These are phyloP conservation scores for Zoanthus solanderi DNA, from an alignment of 92 coral and sea anemone genomes.

Conservation along the genomic window DNA sequence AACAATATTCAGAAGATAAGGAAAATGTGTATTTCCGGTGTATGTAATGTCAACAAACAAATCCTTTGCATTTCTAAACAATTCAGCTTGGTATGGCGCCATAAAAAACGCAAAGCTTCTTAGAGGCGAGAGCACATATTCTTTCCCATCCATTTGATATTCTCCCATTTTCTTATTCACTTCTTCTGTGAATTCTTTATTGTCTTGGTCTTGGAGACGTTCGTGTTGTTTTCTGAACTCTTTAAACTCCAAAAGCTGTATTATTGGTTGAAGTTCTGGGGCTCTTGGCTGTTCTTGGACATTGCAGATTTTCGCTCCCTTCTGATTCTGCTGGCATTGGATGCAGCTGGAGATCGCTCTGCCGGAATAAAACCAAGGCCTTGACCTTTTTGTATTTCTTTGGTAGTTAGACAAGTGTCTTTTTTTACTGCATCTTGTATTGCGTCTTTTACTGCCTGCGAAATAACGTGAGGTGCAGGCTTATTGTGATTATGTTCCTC, in stretches of 20 bases:
- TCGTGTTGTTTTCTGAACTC: slow-evolving; percentile 48
- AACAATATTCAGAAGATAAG: slow-evolving; percentile 16
- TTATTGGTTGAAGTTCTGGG: slow-evolving; percentile 52
- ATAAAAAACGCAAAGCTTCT: slow-evolving; percentile 62
- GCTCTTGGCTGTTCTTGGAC: slow-evolving; percentile 11
- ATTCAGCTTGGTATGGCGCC: slow-evolving; percentile 54
- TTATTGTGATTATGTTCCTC: slow-evolving; percentile 44
- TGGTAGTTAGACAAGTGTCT: slow-evolving; percentile 47
- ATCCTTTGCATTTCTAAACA: slow-evolving; percentile 14
- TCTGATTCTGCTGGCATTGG: slow-evolving; percentile 44
- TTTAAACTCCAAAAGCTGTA: slow-evolving; percentile 55
- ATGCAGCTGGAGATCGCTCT: slow-evolving; percentile 61
- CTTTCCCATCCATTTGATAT: slow-evolving; percentile 63
- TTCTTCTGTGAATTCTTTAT: slow-evolving; percentile 46
- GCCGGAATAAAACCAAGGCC: slow-evolving; percentile 71
- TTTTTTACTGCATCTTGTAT: slow-evolving; percentile 51
- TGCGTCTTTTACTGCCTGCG: slow-evolving; percentile 48
- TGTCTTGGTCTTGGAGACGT: slow-evolving; percentile 48
- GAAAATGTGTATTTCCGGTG: slow-evolving; percentile 13
- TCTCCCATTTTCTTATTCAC: slow-evolving; percentile 54
- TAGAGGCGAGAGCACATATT: slow-evolving; percentile 58
- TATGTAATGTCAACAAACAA: slow-evolving; percentile 7
- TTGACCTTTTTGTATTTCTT: slow-evolving; percentile 58
- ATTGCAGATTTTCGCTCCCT: slow-evolving; percentile 40
- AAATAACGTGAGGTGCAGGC: slow-evolving; percentile 57